A percentile compares a stretch with the other conserved stretches of the same genome.
phyloP scores from a whole-genome alignment of 2,888 invertebrate genomes.

The Maniola hyperantus region DNA sequence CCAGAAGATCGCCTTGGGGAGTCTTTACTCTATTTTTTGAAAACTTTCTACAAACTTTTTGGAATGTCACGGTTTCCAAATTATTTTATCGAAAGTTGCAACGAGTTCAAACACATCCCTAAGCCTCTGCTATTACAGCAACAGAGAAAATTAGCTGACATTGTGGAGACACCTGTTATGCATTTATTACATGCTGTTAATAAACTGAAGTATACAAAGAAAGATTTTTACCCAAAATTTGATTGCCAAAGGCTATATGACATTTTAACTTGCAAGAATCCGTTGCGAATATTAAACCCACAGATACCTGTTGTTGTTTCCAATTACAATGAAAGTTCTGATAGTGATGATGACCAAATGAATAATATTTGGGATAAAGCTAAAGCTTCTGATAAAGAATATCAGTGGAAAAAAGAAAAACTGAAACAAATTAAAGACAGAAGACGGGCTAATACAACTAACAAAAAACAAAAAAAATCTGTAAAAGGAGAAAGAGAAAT shows the following conservation, averaged over 20 bases:
- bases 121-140: constrained; percentile 83
- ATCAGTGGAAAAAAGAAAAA: constrained; percentile 64
- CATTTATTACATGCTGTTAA: constrained; percentile 86
- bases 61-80: constrained; percentile 85
- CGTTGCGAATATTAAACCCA: constrained; percentile 75
- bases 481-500: constrained; percentile 73
- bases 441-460: constrained; percentile 56
- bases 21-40: constrained; percentile 84
- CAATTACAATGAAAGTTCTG: constrained; percentile 58
- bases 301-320: constrained; percentile 55
- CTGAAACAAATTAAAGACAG: constrained; percentile 67
- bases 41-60: constrained; percentile 84
- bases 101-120: constrained; percentile 88
- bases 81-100: constrained; percentile 88
- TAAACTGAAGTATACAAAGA: constrained; percentile 84
- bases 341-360: constrained; percentile 66
- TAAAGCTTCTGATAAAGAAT: constrained; percentile 77
- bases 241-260: constrained; percentile 83
- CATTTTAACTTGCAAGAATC: constrained; percentile 82
- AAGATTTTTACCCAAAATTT: constrained; percentile 85
- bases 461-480: constrained; percentile 58
- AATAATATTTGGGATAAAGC: constrained; percentile 73
- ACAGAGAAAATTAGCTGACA: constrained; percentile 86
- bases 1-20: constrained; percentile 88
- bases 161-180: constrained; percentile 88